Evolutionary conservation across 2,113 vertebrate genomes (phyloP), one percentile per base, ranked within the genome.

Genomic region (Columba livia): DNA sequence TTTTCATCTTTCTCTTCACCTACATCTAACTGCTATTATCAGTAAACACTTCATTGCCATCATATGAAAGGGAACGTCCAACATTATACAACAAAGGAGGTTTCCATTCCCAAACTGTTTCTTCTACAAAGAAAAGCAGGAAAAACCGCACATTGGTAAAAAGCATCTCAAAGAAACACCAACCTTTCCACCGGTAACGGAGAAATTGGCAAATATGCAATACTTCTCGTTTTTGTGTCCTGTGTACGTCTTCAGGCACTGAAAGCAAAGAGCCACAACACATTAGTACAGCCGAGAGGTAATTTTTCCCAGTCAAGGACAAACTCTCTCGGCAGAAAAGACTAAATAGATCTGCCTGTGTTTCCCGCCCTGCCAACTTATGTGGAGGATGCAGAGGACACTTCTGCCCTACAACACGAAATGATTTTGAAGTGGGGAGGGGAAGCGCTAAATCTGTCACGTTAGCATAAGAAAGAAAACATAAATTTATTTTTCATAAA

Each of bases 181-280:
- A 56, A 99, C 99, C 99, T 99, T 99, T 69, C 99, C 99, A 5
- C 99, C 99, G 2, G 99, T 99, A 86, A 99, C 99, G 0, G 99
- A 99, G 97, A 99, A 99, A 90, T 99, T 99, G 1, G 99, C 99
- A 79, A 99, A 99, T 97, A 99, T 99, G 98, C 99, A 99, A 97
- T 99, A 99, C 86, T 99, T 99, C 98, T 99, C 99, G 1, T 99
- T 99, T 98, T 99, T 99, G 97, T 99, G 99, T 83, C 99, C 98
- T 3, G 99, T 99, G 98, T 99, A 99, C 0, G 99, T 99, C 98
- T 99, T 99, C 98, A 99, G 98, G 97, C 99, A 99, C 99, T 99
- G 98, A 3, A 96, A 97, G 36, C 18, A 12, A 96, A 54, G 74
- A 47, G 57, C 3, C 38, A 34, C 62, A 69, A n/a, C 48, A 8